Evolutionary conservation across 2,888 invertebrate species (phyloP).

Genomic region (Chrysotoxum bicinctum): DNA sequence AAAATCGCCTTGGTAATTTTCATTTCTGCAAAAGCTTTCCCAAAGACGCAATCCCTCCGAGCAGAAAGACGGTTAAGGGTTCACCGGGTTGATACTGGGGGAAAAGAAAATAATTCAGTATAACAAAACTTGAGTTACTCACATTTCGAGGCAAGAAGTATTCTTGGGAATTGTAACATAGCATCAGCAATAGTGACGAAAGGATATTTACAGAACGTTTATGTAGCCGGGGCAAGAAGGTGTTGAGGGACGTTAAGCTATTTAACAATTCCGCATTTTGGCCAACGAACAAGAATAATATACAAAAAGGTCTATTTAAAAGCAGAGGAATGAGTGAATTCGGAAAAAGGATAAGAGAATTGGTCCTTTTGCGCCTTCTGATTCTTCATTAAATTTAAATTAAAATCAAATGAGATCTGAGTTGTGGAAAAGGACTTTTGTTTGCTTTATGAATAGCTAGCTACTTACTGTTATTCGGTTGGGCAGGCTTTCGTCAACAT

Average conservation of each 20-base stretch:
- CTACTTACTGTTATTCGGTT: slow-evolving; percentile 56
- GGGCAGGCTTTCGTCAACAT: slow-evolving; percentile 19
- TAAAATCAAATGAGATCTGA: slow-evolving; percentile 76
- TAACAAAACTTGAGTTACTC: slow-evolving; percentile 14
- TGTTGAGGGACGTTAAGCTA: slow-evolving; percentile 65
- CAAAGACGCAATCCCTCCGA: slow-evolving; percentile 6
- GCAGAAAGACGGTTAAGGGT: background rate
- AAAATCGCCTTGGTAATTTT: slow-evolving; percentile 71
- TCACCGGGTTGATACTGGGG: background rate
- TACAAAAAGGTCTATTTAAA: slow-evolving; percentile 41
- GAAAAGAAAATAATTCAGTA: background rate
- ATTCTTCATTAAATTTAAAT: slow-evolving; percentile 76
- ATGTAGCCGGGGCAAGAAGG: slow-evolving; percentile 4
- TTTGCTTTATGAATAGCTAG: slow-evolving; percentile 63
- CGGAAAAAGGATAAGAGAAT: slow-evolving; percentile 42
- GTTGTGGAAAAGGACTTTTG: slow-evolving; percentile 71
- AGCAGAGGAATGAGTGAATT: slow-evolving; percentile 5
- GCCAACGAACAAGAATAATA: slow-evolving; percentile 71
- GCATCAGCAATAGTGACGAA: slow-evolving; percentile 57
- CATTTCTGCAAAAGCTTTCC: slow-evolving; percentile 53
- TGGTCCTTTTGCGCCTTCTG: slow-evolving; percentile 71
- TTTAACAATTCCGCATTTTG: slow-evolving; percentile 73
- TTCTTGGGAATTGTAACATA: slow-evolving; percentile 66
- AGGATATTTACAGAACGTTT: slow-evolving; percentile 54
- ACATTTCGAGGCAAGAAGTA: slow-evolving; percentile 26